These are phyloP conservation scores for Girardia tigrina DNA, from an alignment of 2,888 invertebrate species.

Conservation along the genomic window DNA sequence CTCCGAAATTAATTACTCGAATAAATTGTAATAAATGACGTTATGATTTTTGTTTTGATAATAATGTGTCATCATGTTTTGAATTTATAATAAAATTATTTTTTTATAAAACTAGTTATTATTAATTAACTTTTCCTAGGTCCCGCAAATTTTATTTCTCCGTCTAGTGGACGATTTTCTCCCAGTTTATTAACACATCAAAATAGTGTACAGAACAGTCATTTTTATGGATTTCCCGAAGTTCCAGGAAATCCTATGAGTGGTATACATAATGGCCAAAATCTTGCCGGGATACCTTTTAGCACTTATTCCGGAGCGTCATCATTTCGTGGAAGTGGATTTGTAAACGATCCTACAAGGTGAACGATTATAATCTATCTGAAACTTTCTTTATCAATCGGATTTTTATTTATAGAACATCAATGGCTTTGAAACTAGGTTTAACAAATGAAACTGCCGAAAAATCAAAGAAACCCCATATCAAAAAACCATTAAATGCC, in stretches of 20 bases:
- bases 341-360: neutral
- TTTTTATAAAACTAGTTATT: no score
- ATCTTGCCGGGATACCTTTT: neutral
- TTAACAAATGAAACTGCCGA: constrained; percentile 14
- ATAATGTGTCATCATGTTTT: no score
- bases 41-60: no score
- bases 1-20: no score
- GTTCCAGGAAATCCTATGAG: constrained; percentile 1
- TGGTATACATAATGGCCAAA: constrained; percentile 2
- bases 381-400: no score
- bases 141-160: constrained; percentile 4
- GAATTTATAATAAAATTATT: no score
- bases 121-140: neutral
- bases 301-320: constrained; percentile 5
- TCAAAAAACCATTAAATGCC: constrained; percentile 97
- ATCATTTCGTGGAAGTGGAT: neutral
- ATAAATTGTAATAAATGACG: no score
- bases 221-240: constrained; percentile 19
- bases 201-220: constrained; percentile 16
- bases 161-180: constrained; percentile 31
- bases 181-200: constrained; percentile 27
- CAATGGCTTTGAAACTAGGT: neutral
- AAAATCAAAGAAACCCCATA: constrained; percentile 53
- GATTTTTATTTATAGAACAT: neutral
- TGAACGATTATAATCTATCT: neutral